These are phyloP conservation scores for Fissipunctia ypsillon DNA, from an alignment of 2,888 invertebrate genomes.

Conservation along the genomic window DNA sequence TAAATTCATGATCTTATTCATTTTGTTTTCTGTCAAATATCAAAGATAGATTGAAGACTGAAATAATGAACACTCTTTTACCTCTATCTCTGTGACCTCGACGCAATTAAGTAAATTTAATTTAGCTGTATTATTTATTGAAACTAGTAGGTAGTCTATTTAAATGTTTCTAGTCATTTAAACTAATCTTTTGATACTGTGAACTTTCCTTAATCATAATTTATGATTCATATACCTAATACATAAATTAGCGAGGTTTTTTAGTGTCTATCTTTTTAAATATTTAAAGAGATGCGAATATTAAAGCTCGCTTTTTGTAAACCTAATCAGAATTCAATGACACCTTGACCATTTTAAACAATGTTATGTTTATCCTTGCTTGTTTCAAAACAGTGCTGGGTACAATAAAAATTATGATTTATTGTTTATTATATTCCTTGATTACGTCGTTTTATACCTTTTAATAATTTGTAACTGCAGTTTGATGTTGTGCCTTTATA, in stretches of 20 bases:
- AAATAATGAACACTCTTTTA: neutral
- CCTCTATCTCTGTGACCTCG: neutral
- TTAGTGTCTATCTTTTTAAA: neutral
- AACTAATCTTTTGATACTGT: neutral
- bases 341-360: neutral
- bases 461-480: neutral
- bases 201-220: neutral
- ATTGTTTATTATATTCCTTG: constrained; percentile 2
- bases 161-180: constrained; percentile 18
- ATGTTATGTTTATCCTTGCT: constrained; percentile 8
- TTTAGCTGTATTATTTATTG: neutral
- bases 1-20: neutral
- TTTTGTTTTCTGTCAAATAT: neutral
- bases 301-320: neutral
- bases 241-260: neutral
- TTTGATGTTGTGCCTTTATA: neutral
- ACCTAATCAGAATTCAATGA: neutral
- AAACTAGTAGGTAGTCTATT: constrained; percentile 3
- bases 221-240: neutral
- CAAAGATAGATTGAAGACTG: neutral
- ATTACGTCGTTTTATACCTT: neutral
- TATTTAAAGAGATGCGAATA: neutral
- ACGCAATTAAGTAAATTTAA: neutral
- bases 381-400: neutral
- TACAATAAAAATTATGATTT: no score